These are phyloP conservation scores for Lasioglossum morio DNA, from an alignment of 2,888 invertebrate species.

Conservation along the genomic window DNA sequence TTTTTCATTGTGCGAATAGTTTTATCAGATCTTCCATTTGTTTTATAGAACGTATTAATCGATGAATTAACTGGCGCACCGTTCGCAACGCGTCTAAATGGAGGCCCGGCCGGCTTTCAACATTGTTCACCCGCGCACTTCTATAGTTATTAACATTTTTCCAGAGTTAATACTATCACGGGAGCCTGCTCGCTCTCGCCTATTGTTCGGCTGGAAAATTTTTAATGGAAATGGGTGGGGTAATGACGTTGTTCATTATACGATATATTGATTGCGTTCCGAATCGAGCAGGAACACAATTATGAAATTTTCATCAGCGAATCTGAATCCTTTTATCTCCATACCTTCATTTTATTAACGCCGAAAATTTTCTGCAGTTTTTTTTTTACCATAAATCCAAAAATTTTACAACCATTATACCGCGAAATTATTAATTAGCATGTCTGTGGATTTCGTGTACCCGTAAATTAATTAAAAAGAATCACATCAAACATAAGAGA, in stretches of 20 bases:
- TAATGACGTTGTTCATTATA: conserved; percentile 17
- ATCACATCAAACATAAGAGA: not conserved
- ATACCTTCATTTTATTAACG: conserved; percentile 10
- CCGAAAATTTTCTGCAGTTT: not conserved
- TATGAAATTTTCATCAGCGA: conserved; percentile 31
- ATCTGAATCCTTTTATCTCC: conserved; percentile 11
- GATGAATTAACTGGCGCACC: not conserved
- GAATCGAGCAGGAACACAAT: conserved; percentile 20
- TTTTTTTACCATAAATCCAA: not conserved
- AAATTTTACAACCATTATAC: not conserved
- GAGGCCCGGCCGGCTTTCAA: not conserved
- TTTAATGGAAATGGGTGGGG: conserved; percentile 21
- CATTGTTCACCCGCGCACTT: conserved; percentile 3
- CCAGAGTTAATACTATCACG: conserved; percentile 9
- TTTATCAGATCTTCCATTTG: not conserved
- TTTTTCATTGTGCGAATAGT: not conserved
- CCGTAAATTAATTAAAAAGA: not conserved
- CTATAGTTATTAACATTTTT: conserved; percentile 14
- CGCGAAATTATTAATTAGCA: not conserved
- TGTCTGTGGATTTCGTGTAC: not conserved
- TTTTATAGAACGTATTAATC: not conserved
- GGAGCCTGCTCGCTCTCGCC: conserved; percentile 1
- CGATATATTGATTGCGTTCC: conserved; percentile 24
- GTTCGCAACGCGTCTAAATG: not conserved
- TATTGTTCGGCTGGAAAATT: conserved; percentile 12